Conservation (phyloP, 2,888 invertebrate species). For the Aricia artaxerxes region DNA sequence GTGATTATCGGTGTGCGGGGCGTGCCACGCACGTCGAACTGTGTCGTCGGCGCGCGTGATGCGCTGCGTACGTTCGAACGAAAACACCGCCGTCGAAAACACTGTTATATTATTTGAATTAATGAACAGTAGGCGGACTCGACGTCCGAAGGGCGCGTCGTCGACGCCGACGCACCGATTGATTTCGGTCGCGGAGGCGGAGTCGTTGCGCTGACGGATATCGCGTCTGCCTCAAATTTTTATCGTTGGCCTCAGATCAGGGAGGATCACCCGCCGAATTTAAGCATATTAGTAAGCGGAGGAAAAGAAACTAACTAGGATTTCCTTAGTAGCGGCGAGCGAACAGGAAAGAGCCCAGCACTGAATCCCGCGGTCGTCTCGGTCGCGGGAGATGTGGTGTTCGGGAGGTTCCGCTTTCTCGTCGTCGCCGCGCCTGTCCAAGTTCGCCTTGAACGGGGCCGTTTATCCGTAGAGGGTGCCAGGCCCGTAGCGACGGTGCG, state of each 20-base stretch:
- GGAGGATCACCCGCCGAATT: slow-evolving; percentile 74
- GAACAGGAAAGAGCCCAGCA: slow-evolving; percentile 82
- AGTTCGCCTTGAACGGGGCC: slow-evolving; percentile 76
- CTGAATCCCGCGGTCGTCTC: slow-evolving; percentile 70
- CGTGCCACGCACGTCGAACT: no score
- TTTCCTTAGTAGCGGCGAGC: slow-evolving; percentile 60
- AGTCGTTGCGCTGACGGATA: slow-evolving; percentile 38
- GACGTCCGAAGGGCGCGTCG: no score
- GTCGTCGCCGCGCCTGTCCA: slow-evolving; percentile 56
- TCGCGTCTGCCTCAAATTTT: slow-evolving; percentile 35
- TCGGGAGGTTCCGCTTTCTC: slow-evolving; percentile 65
- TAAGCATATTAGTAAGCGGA: slow-evolving; percentile 86
- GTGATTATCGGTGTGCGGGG: no score
- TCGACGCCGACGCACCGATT: no score
- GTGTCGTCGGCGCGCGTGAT: not conserved
- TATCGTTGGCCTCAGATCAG: slow-evolving; percentile 65
- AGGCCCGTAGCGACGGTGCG: slow-evolving; percentile 71
- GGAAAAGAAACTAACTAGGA: slow-evolving; percentile 78
- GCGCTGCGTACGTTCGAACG: no score
- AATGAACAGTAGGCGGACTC: no score
- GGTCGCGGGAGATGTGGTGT: slow-evolving; percentile 77
- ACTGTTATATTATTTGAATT: no score
- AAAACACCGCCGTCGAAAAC: no score
- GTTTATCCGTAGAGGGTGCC: slow-evolving; percentile 75
- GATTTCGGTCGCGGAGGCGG: not conserved